Evolutionary conservation across 2,888 invertebrate genomes (phyloP).

Genomic region (Cenopis cana): DNA sequence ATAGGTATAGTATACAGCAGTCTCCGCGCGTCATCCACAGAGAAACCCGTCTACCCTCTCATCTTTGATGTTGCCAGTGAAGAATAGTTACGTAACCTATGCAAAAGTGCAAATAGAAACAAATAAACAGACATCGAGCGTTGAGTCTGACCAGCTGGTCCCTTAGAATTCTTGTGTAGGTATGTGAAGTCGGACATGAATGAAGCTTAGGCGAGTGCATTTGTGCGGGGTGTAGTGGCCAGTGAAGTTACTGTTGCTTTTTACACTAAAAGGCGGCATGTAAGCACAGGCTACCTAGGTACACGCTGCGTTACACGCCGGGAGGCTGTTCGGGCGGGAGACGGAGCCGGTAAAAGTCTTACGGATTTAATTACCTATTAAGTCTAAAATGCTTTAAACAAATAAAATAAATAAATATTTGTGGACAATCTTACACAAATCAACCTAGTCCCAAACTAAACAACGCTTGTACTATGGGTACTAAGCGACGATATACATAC

Average conservation of each 20-base stretch:
- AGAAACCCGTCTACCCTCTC: background rate
- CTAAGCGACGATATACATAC: too few relatives aligned
- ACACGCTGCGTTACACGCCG: too few relatives aligned
- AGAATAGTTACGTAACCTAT: constrained; percentile 29
- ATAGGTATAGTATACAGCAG: too few relatives aligned
- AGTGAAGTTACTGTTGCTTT: background rate
- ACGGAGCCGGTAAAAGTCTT: too few relatives aligned
- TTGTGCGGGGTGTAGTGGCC: background rate
- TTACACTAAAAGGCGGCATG: background rate
- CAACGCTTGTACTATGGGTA: too few relatives aligned
- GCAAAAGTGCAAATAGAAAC: constrained; percentile 35
- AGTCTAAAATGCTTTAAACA: too few relatives aligned
- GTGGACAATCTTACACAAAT: too few relatives aligned
- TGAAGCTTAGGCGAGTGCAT: constrained; percentile 19
- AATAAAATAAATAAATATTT: too few relatives aligned
- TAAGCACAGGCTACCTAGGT: too few relatives aligned
- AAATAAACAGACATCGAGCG: constrained; percentile 32
- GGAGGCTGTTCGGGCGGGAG: too few relatives aligned
- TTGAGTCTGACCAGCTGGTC: constrained; percentile 33
- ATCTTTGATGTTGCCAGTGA: constrained; percentile 14
- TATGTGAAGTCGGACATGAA: constrained; percentile 19
- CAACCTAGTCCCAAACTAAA: too few relatives aligned
- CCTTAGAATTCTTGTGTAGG: constrained; percentile 26
- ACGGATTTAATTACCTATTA: too few relatives aligned
- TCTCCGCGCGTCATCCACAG: background rate